Conservation (phyloP, 1,140 invertebrate species). For the Uloborus diversus region DNA sequence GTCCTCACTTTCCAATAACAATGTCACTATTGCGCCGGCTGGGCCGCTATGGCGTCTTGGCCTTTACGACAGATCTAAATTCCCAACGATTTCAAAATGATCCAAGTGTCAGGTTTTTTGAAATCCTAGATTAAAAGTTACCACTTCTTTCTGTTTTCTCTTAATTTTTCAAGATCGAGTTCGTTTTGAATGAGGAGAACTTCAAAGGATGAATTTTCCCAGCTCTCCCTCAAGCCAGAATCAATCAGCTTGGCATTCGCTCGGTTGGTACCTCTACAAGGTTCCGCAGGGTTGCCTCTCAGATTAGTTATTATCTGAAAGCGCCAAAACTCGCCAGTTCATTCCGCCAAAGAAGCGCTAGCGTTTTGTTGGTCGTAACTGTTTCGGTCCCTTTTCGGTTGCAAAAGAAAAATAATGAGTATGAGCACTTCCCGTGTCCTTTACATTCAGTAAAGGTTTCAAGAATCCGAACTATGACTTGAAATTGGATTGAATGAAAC, state of each 20-base stretch:
- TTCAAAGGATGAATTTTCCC: slow-evolving; percentile 6
- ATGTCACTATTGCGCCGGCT: slow-evolving; percentile 34
- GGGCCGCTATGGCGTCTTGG: slow-evolving; percentile 41
- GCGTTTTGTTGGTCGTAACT: too few species aligned
- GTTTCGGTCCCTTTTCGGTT: too few species aligned
- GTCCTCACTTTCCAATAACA: slow-evolving; percentile 36
- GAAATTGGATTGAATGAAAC: too few species aligned
- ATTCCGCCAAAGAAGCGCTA: too few species aligned
- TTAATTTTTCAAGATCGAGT: too few species aligned
- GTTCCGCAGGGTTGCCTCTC: slow-evolving; percentile 27
- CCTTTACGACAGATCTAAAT: slow-evolving; percentile 5
- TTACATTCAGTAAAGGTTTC: too few species aligned
- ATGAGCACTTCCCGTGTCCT: too few species aligned
- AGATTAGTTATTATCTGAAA: background rate
- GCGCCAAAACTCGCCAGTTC: background rate
- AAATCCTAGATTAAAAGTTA: too few species aligned
- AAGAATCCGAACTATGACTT: too few species aligned
- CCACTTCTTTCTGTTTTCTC: too few species aligned
- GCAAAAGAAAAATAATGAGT: too few species aligned
- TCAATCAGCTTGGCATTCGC: slow-evolving; percentile 48
- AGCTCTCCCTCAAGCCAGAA: slow-evolving; percentile 12
- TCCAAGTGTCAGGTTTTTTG: background rate
- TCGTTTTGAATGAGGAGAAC: too few species aligned
- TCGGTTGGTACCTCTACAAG: slow-evolving; percentile 49
- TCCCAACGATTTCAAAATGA: background rate